Evolutionary conservation across 2,888 invertebrate species (phyloP), one percentile per base, ranked within the genome.

Genomic region (Noctua comes): DNA sequence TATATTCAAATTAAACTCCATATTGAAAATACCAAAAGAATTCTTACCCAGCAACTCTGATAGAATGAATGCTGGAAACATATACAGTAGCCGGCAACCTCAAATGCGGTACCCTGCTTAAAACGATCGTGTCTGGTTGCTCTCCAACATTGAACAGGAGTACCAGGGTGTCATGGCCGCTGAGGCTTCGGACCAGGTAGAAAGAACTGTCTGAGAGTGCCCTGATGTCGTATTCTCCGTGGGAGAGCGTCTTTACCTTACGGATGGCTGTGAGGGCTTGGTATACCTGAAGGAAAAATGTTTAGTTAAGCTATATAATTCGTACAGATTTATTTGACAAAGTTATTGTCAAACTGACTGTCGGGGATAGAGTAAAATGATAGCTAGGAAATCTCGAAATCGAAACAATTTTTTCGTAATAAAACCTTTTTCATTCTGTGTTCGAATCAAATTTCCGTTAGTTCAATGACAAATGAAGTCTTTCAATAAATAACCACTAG

Each of bases 111-210:
- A 94, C 88, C 72, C 89, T 88, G 21, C 79, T 76, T 78, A 97
- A 90, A 82, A 97, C 94, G 0, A 97, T 92, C 1, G 89, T 87
- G 77, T 97, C 95, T 21, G 93, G 83, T 13, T 77, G 85, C 1
- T 92, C 90, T 1, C 97, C 97, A 46, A 97, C 96, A 90, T 98
- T 98, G 79, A 97, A 94, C 5, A 97, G 90, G n/a, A 97, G 92
- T 0, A 95, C 93, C 80, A 91, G 89, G 1, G 94, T 92, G 66
- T 94, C 93, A 77, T 91, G 88, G 27, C 91, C 92, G 57, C 87
- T 79, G 4, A 95, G 91, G 77, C 93, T 90, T 7, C 95, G 90
- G 57, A 94, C 93, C n/a, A 95, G 85, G 84, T 95, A 92, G 80
- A 95, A 91, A 8, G 90, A 88, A 5, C 95, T 96, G 69, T 94